Base-by-base conservation (phyloP, 2,797 vertebrate species). In the Acipenser oxyrinchus region DNA sequence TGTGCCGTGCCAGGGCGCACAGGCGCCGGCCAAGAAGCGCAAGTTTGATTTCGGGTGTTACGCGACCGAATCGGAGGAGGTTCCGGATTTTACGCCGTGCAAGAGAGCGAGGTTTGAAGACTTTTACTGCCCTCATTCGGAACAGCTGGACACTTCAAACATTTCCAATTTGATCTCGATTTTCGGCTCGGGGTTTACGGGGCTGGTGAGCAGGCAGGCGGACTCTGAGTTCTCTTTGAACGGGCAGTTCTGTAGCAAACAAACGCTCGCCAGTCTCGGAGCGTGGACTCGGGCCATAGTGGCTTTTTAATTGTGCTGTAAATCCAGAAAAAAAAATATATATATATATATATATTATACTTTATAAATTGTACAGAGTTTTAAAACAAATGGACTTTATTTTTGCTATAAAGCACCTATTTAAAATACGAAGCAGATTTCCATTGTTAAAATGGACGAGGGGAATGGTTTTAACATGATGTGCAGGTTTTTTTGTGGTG, bases 111-210 rank as follows among this genome's bases (percentile, higher is more conserved):
- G 90, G 69, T 88, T 86, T 73, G 93, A 96, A 66, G 93, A 93
- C 65, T 92, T 90, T 60, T 72, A 76, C 1, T 73, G 72, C 48
- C 76, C 76, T 6, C 82, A 82, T 51, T 75, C 82, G 64, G 91
- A 94, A 57, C 83, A 85, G 79, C 82, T 90, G 83, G 93, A 94
- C 86, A 83, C 89, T 72, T 79, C 87, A 64, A 93, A 94, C 90
- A 94, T 96, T 82, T 94, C 92, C 86, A 95, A 93, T 86, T 88
- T 96, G 81, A 94, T 95, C 82, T 94, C 93, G 59, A 93, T 94
- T 83, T 82, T 96, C 85, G 92, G 93, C 77, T 94, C 93, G 76
- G 92, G 94, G 82, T 94, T 96, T 77, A 90, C 89, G 49, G 94
- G 94, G 80, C 83, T 96, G 81, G 91, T 94, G 85, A 94, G 90